A percentile compares a stretch with the other conserved stretches of the same genome.
These are phyloP conservation scores for Muscicapa striata DNA, from an alignment of 2,797 vertebrate species.

Conservation along the genomic window DNA sequence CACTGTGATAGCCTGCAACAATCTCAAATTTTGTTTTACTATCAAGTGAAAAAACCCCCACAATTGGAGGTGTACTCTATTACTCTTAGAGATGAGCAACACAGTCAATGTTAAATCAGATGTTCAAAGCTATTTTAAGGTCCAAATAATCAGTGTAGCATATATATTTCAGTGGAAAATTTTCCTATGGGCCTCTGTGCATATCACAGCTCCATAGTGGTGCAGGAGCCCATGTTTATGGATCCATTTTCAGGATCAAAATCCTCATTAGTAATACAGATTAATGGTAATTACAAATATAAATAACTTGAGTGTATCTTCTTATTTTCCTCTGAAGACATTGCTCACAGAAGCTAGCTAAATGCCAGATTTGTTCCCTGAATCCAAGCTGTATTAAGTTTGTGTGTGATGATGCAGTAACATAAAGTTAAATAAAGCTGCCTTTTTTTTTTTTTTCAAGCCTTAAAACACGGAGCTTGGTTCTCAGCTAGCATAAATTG, in stretches of 20 bases:
- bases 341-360: constrained; percentile 53
- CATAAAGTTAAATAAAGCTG: constrained; percentile 55
- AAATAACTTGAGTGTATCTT: constrained; percentile 62
- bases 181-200: constrained; percentile 62
- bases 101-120: constrained; percentile 17
- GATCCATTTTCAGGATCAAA: constrained; percentile 69
- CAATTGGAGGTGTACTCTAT: not conserved
- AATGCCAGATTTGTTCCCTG: constrained; percentile 50
- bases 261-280: constrained; percentile 66
- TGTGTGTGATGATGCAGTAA: constrained; percentile 36
- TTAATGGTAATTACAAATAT: constrained; percentile 69
- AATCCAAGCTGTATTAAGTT: constrained; percentile 58
- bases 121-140: constrained; percentile 35
- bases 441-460: constrained; percentile 38
- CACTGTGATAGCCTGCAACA: not conserved
- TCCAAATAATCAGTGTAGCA: not conserved
- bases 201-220: constrained; percentile 17
- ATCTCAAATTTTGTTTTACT: not conserved
- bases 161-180: constrained; percentile 44
- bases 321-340: constrained; percentile 55
- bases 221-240: constrained; percentile 53
- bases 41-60: not conserved
- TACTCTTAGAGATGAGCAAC: not conserved
- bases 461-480: not conserved
- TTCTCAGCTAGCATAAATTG: constrained; percentile 41